phyloP scores from a whole-genome alignment of 2,113 vertebrate species.

The Oryzias celebensis region DNA sequence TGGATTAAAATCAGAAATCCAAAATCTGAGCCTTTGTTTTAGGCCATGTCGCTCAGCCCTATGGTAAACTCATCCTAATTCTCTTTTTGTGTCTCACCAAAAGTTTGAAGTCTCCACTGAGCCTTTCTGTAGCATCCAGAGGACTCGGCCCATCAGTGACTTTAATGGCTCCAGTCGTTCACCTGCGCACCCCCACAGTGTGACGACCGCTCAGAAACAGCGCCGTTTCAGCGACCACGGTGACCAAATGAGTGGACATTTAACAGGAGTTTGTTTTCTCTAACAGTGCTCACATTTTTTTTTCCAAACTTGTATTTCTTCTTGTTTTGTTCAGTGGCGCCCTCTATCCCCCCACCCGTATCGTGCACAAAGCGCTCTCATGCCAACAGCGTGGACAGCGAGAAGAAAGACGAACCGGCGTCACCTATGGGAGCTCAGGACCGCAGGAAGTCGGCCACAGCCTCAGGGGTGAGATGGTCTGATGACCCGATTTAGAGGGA shows the following conservation, averaged over 20 bases:
- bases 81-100: constrained; percentile 9
- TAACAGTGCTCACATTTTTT: not conserved
- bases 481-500: too few relatives aligned
- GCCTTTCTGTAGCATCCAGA: constrained; percentile 82
- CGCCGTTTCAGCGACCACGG: constrained; percentile 93
- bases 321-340: constrained; percentile 77
- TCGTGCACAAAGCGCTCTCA: constrained; percentile 89
- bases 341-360: constrained; percentile 86
- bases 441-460: constrained; percentile 84
- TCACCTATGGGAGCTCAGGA: constrained; percentile 87
- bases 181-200: constrained; percentile 85
- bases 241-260: constrained; percentile 46
- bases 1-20: too few relatives aligned
- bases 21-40: too few relatives aligned
- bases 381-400: constrained; percentile 87
- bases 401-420: constrained; percentile 85
- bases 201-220: constrained; percentile 89
- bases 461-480: constrained; percentile 81
- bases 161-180: constrained; percentile 87
- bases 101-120: constrained; percentile 86
- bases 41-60: too few relatives aligned
- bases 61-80: too few relatives aligned
- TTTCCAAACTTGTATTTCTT: not conserved
- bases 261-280: not conserved
- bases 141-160: constrained; percentile 88